A percentile compares a stretch with the other conserved stretches of the same genome.
These are phyloP conservation scores for Sebastes reedi DNA, from an alignment of 2,797 vertebrate genomes.

Conservation along the genomic window DNA sequence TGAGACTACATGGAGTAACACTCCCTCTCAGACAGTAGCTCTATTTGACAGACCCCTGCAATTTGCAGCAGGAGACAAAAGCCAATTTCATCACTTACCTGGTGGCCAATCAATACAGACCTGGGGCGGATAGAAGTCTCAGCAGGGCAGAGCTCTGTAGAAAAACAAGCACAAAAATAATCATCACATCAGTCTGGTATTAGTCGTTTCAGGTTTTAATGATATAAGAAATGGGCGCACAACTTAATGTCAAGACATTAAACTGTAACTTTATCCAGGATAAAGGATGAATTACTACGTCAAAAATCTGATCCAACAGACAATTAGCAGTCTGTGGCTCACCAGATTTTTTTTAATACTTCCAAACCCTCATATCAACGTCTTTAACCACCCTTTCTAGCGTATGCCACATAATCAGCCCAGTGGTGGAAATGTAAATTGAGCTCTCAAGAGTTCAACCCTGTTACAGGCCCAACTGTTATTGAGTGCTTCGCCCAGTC, in stretches of 20 bases:
- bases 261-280: conserved; percentile 23
- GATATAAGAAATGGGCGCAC: not conserved
- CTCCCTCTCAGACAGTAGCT: conserved; percentile 46
- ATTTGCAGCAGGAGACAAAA: conserved; percentile 69
- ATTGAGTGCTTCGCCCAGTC: conserved; percentile 66
- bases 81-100: conserved; percentile 72
- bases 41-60: conserved; percentile 56
- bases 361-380: conserved; percentile 42
- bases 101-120: conserved; percentile 70
- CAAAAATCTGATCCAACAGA: conserved; percentile 35
- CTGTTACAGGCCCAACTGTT: conserved; percentile 50
- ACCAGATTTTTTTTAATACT: conserved; percentile 22
- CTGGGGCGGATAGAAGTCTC: conserved; percentile 43
- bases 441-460: conserved; percentile 50
- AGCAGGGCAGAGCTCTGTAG: conserved; percentile 5
- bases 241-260: conserved; percentile 13
- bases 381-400: conserved; percentile 29
- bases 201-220: conserved; percentile 21
- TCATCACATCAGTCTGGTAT: conserved; percentile 19
- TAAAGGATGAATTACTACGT: conserved; percentile 24
- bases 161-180: conserved; percentile 28
- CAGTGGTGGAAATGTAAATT: conserved; percentile 59
- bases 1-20: conserved; percentile 38
- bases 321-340: conserved; percentile 35
- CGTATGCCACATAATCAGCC: conserved; percentile 55